Base-by-base conservation (phyloP, 2,113 vertebrate species). In the Shinisaurus crocodilurus region DNA sequence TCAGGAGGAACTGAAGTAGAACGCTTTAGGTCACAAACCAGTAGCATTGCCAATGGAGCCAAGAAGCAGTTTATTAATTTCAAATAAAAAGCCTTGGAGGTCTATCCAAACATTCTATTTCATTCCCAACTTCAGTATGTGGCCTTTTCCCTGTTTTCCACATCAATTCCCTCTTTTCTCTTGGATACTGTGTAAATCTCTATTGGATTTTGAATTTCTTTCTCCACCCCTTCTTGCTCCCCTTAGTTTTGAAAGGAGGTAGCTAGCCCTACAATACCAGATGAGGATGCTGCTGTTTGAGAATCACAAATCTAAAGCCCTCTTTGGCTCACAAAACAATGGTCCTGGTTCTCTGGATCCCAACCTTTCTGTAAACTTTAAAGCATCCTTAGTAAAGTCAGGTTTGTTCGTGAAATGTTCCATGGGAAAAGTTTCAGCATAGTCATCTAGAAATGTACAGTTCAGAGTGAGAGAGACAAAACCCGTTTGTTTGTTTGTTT, bases 1-100 rank as follows among this genome's bases (percentile, higher is more conserved):
- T 87, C 85, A 83, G 87, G 85, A 86, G 50, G 12, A 89, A 88
- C 1, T 37, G 69, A 90, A 89, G 50, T 79, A 87, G 20, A 89
- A n/a, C 82, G 20, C 3, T 13, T 4, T 65, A 48, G 15, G 37
- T 43, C 65, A 89, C 16, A 43, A 79, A 82, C 83, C 1, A 88
- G 32, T 90, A 89, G 40, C 20, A 72, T 40, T 34, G 43, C 70
- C 63, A 86, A 13, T 13, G 45, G 91, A 90, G 84, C 0, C 3
- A 54, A 91, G 37, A n/a, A n/a, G n/a, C 0, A 45, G 7, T 63
- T 5, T 0, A 45, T 79, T 76, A 34, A 84, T 84, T 75, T 89
- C 12, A 80, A 12, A 23, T 83, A 29, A 91, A 90, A 94, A 86
- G 6, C 0, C 29, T 88, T 70, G 77, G 40, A n/a, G 63, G 34